These are phyloP conservation scores for Pygmarrhopalites habei DNA, from an alignment of 1,140 invertebrate genomes.

Conservation along the genomic window DNA sequence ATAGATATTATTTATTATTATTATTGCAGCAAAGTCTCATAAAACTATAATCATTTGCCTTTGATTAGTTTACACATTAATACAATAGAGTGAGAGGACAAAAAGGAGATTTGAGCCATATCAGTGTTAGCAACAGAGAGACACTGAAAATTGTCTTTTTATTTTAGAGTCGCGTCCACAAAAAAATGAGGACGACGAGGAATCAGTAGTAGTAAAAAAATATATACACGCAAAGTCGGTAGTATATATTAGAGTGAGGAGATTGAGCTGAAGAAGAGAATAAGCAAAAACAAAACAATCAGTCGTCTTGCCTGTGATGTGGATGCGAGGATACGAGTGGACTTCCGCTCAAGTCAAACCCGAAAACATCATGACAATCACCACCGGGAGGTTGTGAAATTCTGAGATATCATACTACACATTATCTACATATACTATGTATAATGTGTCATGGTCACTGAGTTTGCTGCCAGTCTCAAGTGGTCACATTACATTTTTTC, in stretches of 20 bases:
- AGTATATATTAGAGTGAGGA: not conserved
- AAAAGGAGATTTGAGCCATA: no score
- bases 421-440: constrained; percentile 9
- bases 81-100: no score
- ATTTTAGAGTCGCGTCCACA: not conserved
- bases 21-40: no score
- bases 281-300: constrained; percentile 1
- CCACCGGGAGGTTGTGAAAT: constrained; percentile 46
- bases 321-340: constrained; percentile 36
- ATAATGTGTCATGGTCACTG: constrained; percentile 13
- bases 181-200: no score
- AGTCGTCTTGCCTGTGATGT: constrained; percentile 44
- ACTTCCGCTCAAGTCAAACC: constrained; percentile 42
- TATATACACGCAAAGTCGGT: no score
- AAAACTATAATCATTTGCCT: no score
- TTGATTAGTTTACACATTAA: no score
- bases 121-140: no score
- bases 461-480: constrained; percentile 9
- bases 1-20: no score
- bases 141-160: not conserved
- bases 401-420: constrained; percentile 13
- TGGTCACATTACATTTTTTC: no score
- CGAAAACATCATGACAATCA: constrained; percentile 48
- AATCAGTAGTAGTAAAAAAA: no score
- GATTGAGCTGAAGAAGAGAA: no score